Conservation (phyloP, 2,888 invertebrate genomes). For the Macrosiphum euphorbiae region DNA sequence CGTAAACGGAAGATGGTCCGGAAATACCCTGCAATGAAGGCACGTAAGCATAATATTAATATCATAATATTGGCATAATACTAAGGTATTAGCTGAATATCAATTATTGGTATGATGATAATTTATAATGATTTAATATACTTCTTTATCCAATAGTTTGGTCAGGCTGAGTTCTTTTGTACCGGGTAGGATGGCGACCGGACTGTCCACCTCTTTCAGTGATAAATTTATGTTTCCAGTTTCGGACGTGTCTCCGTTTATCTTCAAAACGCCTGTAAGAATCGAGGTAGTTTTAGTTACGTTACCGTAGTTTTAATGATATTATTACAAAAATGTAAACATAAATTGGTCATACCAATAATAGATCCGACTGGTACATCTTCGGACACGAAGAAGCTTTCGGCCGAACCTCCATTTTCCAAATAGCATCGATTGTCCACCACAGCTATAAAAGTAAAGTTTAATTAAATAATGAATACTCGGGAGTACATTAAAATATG, state of each 20-base stretch:
- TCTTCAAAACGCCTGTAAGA: slow-evolving; percentile 77
- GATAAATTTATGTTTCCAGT: slow-evolving; percentile 83
- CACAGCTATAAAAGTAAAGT: slow-evolving; percentile 11
- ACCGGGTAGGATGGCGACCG: slow-evolving; percentile 81
- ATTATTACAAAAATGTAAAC: slow-evolving; percentile 11
- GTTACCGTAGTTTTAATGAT: not conserved
- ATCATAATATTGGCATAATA: not conserved
- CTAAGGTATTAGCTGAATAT: not conserved
- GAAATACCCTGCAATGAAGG: slow-evolving; percentile 74
- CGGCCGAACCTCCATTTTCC: slow-evolving; percentile 90
- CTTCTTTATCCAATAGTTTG: slow-evolving; percentile 84
- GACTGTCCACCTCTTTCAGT: slow-evolving; percentile 84
- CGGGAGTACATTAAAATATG: too few species aligned
- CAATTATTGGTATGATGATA: not conserved
- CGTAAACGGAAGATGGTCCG: slow-evolving; percentile 87
- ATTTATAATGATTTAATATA: slow-evolving; percentile 57
- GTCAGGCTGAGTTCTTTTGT: slow-evolving; percentile 86
- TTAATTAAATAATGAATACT: not conserved
- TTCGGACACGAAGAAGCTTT: slow-evolving; percentile 91
- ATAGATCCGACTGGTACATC: slow-evolving; percentile 84
- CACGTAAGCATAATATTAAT: not conserved
- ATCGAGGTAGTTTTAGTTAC: not conserved
- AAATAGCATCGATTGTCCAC: slow-evolving; percentile 89
- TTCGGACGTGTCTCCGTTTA: slow-evolving; percentile 84
- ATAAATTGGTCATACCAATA: slow-evolving; percentile 74